Conservation (phyloP, 1,140 invertebrate species). For the Bradynema listronoti region DNA sequence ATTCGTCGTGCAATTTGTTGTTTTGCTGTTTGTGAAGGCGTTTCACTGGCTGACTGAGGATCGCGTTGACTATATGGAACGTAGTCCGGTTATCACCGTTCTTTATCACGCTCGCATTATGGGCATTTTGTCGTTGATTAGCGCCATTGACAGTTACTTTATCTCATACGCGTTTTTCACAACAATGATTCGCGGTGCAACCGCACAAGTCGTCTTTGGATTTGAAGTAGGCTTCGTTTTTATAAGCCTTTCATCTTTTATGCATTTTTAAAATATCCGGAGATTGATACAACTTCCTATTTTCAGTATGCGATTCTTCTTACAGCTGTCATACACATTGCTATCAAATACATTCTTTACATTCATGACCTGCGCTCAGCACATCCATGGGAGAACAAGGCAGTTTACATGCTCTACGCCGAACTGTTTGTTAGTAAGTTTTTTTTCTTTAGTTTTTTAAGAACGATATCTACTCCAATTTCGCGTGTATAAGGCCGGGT, state of each 20-base stretch:
- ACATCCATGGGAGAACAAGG: slow-evolving; percentile 98
- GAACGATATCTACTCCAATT: too few relatives aligned
- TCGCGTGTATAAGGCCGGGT: too few relatives aligned
- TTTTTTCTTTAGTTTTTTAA: too few relatives aligned
- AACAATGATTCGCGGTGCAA: slow-evolving; percentile 85
- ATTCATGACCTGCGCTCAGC: slow-evolving; percentile 69
- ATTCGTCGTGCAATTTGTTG: slow-evolving; percentile 93
- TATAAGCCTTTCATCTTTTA: not conserved
- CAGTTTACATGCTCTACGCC: slow-evolving; percentile 89
- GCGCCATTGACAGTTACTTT: slow-evolving; percentile 77
- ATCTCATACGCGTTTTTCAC: slow-evolving; percentile 87
- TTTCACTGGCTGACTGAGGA: slow-evolving; percentile 96
- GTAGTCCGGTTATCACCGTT: slow-evolving; percentile 89
- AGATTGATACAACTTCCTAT: too few relatives aligned
- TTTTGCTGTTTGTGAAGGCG: slow-evolving; percentile 92
- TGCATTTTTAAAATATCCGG: too few relatives aligned
- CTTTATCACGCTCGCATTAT: slow-evolving; percentile 87
- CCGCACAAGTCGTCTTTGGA: slow-evolving; percentile 95
- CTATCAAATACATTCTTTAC: slow-evolving; percentile 73
- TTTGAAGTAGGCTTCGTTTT: slow-evolving; percentile 69
- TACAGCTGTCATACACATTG: slow-evolving; percentile 84
- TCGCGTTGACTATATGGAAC: slow-evolving; percentile 98
- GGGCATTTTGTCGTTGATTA: slow-evolving; percentile 72
- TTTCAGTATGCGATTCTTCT: slow-evolving; percentile 82
- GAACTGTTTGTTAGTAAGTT: slow-evolving; percentile 85